Base-by-base conservation (phyloP, 1,140 invertebrate genomes). In the Neotoxoptera formosana region DNA sequence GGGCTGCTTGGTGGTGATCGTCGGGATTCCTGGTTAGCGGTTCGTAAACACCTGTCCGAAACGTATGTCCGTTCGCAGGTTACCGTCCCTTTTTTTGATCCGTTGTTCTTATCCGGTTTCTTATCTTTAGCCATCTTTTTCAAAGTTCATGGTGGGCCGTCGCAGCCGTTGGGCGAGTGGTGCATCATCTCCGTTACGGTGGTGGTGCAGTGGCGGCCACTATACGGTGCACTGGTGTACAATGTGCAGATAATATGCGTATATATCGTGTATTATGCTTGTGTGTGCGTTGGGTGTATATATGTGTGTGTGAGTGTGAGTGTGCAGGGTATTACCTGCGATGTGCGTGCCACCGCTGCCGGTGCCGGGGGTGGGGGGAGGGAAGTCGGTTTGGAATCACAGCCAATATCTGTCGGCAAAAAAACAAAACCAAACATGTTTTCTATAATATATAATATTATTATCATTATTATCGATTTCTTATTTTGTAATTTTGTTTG, bases 371-470 rank as follows among this genome's bases (percentile, higher is more conserved):
- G 34, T 83, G 76, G 76, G 34, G 34, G 17, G 21, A 83, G 76
- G 76, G 20, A 83, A 11, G 84, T 87, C 84, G 84, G n/a, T 47
- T 47, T 87, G 45, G 17, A 48, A 14, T 87, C 86, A n/a, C 45
- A n/a, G 36, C 45, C 25, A n/a, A 87, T 87, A 87, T 87, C 86
- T 87, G 86, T 48, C 30, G 86, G 86, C 86, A 48, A n/a, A 87
- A 87, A 87, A 87, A 48, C 86, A 87, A 87, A 87, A 87, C 45
- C 86, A 87, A 47, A 86, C 84, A 47, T 47, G 17, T 86, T 86
- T 86, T 47, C 83, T 86, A 14, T 86, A 41, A 76, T 76, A 76
- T 76, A 76, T 76, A 67, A 84, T 84, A 83, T 83, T 81, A 81
- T 81, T 23, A 36, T 83, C 34, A 81, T 36, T 83, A 36, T 83